These are phyloP conservation scores for Oryzias woworae DNA, from an alignment of 2,113 vertebrate genomes.

Conservation along the genomic window DNA sequence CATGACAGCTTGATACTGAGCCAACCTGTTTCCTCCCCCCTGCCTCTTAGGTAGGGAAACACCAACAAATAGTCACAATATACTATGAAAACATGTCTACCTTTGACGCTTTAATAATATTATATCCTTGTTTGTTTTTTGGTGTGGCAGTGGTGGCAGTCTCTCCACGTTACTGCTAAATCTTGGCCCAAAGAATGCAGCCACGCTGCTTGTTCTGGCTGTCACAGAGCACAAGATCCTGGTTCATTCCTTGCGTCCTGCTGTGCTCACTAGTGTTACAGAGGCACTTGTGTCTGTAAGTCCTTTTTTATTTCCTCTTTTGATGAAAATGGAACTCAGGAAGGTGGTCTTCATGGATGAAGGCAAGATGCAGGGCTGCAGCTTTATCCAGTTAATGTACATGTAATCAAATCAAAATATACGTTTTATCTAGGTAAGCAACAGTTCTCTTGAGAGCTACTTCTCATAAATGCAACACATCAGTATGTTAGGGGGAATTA, in stretches of 20 bases:
- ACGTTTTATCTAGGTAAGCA: not conserved
- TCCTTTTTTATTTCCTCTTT: slow-evolving; percentile 27
- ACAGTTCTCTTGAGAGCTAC: not conserved
- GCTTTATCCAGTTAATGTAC: slow-evolving; percentile 1
- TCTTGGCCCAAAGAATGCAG: slow-evolving; percentile 93
- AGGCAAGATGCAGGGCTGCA: slow-evolving; percentile 7
- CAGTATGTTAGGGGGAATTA: too few species aligned
- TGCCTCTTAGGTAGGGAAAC: slow-evolving; percentile 87
- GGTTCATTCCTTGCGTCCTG: slow-evolving; percentile 94
- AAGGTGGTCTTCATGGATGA: slow-evolving; percentile 7
- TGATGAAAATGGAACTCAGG: slow-evolving; percentile 8
- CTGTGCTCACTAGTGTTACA: slow-evolving; percentile 96
- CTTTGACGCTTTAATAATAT: not conserved
- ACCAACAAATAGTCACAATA: not conserved
- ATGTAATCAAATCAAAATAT: slow-evolving; percentile 21
- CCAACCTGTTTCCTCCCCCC: slow-evolving; percentile 95
- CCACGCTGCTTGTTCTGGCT: slow-evolving; percentile 91
- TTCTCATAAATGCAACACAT: not conserved
- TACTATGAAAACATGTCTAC: not conserved
- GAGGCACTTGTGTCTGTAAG: slow-evolving; percentile 98
- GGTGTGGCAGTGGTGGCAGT: slow-evolving; percentile 85
- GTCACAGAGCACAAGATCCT: slow-evolving; percentile 99
- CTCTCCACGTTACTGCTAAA: slow-evolving; percentile 95
- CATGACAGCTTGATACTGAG: slow-evolving; percentile 97
- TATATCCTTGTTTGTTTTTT: not conserved